Base-by-base conservation (phyloP, 2,888 invertebrate genomes). In the Oegoconia quadripuncta region DNA sequence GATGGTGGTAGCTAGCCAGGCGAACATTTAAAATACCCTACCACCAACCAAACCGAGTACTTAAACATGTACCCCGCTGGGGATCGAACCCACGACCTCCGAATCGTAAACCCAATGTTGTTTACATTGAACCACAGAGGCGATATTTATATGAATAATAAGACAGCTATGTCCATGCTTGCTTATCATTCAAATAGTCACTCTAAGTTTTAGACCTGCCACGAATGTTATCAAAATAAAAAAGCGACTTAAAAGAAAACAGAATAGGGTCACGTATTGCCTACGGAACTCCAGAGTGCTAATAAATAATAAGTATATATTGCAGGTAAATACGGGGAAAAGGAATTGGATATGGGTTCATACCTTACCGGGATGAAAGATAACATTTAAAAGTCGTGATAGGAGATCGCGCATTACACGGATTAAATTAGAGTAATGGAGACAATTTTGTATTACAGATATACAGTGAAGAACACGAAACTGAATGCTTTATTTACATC, bases 281-380 rank as follows among this genome's bases (percentile, higher is more conserved):
- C 22, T 36, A 41, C 34, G 38, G 31, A 42, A 42, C 42, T 35
- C 39, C 31, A 25, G 39, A 38, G 38, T 35, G 28, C 28, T 42
- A 38, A 42, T 42, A 42, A 42, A 42, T 42, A 42, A 42, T 42
- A 39, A 38, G 38, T 35, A 42, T n/a, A n/a, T 42, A 38, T 35
- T 32, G 35, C 38, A 35, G 41, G 40, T 42, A 42, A 44, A 36
- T 37, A 44, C 40, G 38, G 36, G 37, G 36, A 41, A 39, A 37
- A 28, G 33, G 28, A 37, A 44, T 31, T 35, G 34, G 37, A 32
- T 41, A 41, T 41, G 36, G 34, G 36, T 39, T 36, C 18, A 32
- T 42, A 30, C 22, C 34, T 17, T 25, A 5, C 12, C 6, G 14
- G 13, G 27, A 25, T 2, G 1, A 5, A 25, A 12, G n/a, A 25